A percentile compares a stretch with the other conserved stretches of the same genome.
Conservation (phyloP, 2,113 vertebrate genomes). For the Danio rerio region GRCz12tu NC_133176.1:52868001-52868500, state of each 20-base stretch:
- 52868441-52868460: slow-evolving; percentile 90
- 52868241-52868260: slow-evolving; percentile 59
- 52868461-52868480: slow-evolving; percentile 85
- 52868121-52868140: slow-evolving; percentile 56
- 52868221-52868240: slow-evolving; percentile 63
- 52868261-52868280: no score
- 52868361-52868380: slow-evolving; percentile 83
- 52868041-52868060: neutral
- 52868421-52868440: slow-evolving; percentile 93
- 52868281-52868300: no score
- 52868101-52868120: slow-evolving; percentile 18
- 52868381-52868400: slow-evolving; percentile 86
- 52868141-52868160: slow-evolving; percentile 58
- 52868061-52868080: neutral
- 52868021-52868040: slow-evolving; percentile 52
- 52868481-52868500: neutral
- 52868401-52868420: slow-evolving; percentile 83
- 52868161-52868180: slow-evolving; percentile 64
- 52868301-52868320: no score
- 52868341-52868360: slow-evolving; percentile 90
- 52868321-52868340: neutral
- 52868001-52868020: neutral
- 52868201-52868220: slow-evolving; percentile 60
- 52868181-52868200: slow-evolving; percentile 66
- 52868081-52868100: neutral